These are phyloP conservation scores for Vicugna pacos DNA, from an alignment of 2,113 vertebrate genomes.

Conservation along the genomic window DNA sequence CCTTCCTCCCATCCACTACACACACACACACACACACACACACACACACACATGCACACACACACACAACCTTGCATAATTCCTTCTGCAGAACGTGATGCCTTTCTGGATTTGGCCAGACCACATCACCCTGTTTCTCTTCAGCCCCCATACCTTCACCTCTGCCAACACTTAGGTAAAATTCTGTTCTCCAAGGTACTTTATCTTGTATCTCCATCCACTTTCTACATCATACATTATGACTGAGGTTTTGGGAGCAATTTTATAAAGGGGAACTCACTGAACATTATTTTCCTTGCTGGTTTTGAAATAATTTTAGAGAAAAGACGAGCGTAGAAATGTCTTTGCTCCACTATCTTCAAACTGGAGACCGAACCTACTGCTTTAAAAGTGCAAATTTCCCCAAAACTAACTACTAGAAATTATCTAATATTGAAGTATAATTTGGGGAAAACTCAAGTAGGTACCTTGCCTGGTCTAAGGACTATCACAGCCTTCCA, in stretches of 20 bases:
- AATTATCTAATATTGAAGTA: background rate
- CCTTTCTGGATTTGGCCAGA: background rate
- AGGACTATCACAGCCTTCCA: background rate
- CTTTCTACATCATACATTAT: background rate
- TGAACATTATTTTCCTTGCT: background rate
- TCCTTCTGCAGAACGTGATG: background rate
- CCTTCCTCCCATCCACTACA: too few relatives aligned
- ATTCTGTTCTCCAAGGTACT: background rate
- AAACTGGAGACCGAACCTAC: background rate
- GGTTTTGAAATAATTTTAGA: background rate
- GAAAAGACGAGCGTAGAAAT: background rate
- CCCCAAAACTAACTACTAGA: background rate
- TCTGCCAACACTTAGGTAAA: background rate
- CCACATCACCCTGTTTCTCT: background rate
- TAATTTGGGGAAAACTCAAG: constrained; percentile 13
- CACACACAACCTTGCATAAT: background rate
- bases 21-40: too few relatives aligned
- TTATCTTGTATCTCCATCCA: background rate
- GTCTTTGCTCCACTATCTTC: background rate
- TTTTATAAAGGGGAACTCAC: background rate
- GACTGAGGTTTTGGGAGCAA: background rate
- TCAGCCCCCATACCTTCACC: background rate
- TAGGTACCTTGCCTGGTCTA: background rate
- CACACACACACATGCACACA: background rate
- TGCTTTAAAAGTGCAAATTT: constrained; percentile 12